A percentile compares a stretch with the other conserved stretches of the same genome.
Evolutionary conservation across 2,113 vertebrate genomes (phyloP).

Genomic region (Cercopithecus mona): DNA sequence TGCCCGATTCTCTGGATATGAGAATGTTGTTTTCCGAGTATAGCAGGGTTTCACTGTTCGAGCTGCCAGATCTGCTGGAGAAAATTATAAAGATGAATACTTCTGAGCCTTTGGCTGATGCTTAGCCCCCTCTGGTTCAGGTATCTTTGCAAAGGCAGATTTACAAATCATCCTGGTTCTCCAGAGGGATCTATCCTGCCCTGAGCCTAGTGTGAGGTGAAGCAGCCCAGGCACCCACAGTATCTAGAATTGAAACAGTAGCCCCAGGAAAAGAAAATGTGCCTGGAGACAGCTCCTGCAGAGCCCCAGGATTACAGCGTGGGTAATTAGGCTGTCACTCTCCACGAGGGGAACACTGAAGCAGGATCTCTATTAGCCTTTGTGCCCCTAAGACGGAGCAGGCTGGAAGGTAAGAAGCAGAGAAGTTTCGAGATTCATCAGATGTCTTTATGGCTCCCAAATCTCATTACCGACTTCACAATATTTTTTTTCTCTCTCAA

Average conservation of each 20-base stretch:
- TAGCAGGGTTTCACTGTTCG: neutral
- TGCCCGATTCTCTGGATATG: fast-evolving
- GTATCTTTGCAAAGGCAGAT: neutral
- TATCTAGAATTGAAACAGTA: neutral
- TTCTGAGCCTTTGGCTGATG: neutral
- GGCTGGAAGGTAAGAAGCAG: too few relatives aligned
- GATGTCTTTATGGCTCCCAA: neutral
- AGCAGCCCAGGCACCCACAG: neutral
- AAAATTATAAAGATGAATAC: too few relatives aligned
- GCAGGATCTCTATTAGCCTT: neutral
- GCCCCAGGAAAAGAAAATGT: neutral
- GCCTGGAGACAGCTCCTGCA: neutral
- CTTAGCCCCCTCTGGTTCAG: fast-evolving
- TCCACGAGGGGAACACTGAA: neutral
- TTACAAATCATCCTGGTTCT: too few relatives aligned
- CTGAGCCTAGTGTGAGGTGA: too few relatives aligned
- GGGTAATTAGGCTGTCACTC: neutral
- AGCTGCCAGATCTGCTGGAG: neutral
- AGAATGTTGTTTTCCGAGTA: fast-evolving
- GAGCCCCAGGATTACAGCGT: neutral
- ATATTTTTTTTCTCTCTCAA: neutral
- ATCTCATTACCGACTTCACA: neutral
- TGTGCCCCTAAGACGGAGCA: neutral
- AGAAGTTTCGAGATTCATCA: neutral
- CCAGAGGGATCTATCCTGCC: neutral